phyloP scores from a whole-genome alignment of 2,888 invertebrate genomes.

The Chirona hameri region DNA sequence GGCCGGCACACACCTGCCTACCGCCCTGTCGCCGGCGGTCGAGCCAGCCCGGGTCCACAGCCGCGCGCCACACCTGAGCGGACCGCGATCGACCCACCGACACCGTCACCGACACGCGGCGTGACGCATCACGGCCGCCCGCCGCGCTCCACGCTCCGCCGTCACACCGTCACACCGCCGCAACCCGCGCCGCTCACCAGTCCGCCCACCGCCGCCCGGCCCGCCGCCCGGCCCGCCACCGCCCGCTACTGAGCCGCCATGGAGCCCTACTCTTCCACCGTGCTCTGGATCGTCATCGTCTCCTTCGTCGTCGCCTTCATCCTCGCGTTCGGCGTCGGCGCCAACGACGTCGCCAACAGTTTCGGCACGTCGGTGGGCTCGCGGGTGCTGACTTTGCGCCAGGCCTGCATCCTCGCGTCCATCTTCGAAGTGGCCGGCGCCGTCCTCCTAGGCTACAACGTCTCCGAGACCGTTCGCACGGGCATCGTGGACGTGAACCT shows the following conservation, averaged over 20 bases:
- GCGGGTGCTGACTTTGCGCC: slow-evolving; percentile 54
- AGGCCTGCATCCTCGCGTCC: slow-evolving; percentile 57
- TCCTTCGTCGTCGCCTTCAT: slow-evolving; percentile 57
- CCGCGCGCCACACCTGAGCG: no score
- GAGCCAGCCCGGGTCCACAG: no score
- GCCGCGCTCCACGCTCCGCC: no score
- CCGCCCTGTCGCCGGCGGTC: no score
- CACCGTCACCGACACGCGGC: no score
- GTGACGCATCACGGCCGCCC: no score
- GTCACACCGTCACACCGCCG: no score
- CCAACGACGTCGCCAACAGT: slow-evolving; percentile 60
- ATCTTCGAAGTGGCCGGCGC: slow-evolving; percentile 58
- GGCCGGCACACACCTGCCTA: no score
- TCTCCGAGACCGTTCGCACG: slow-evolving; percentile 97
- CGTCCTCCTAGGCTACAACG: slow-evolving; percentile 65
- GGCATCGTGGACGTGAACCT: slow-evolving; percentile 86
- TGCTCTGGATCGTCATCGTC: slow-evolving; percentile 58
- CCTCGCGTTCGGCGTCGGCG: slow-evolving; percentile 58
- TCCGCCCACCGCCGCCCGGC: no score
- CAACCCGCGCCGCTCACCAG: no score
- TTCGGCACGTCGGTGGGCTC: slow-evolving; percentile 60
- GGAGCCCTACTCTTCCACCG: slow-evolving; percentile 60
- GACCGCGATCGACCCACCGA: no score
- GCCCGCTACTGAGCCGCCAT: slow-evolving; percentile 42
- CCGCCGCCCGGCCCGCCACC: no score